Evolutionary conservation across 2,888 invertebrate genomes (phyloP), one percentile per base, ranked within the genome.

Genomic region (Rotaria macrura): DNA sequence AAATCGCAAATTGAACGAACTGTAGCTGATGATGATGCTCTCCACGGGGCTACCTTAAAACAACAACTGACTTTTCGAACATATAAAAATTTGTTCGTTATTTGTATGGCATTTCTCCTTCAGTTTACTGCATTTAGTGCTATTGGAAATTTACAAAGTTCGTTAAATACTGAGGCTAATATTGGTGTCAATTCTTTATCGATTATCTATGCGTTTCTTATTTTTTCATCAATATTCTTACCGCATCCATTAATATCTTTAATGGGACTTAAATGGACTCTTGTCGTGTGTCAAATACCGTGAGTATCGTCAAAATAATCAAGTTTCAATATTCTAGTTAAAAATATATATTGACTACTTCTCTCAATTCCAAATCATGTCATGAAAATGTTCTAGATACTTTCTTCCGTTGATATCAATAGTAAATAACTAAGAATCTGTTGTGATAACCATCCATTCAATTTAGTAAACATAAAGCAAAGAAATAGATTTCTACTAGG

Each of bases 51-150:
- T 34, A 25, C 65, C 10, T 25, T 34, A 2, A 65, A 65, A 34
- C 34, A 3, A 65, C 34, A 34, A 65, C 14, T 34, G 3, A 34
- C 17, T 2, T 65, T 65, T 65, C 43, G 9, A n/a, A 79, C 43
- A 25, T 74, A 57, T 38, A 86, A 86, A 85, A 86, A 86, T 85
- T 43, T 84, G 10, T 49, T 86, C 25, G 38, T 74, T 3, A 43
- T 86, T 55, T 84, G 84, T 57, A 40, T 79, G 17, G 84, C 79
- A 57, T 86, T 84, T 84, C 79, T 86, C 9, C 84, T 86, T 55
- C 57, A 84, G 49, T 86, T 86, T 54, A 86, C 86, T 25, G 84
- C 86, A 79, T 79, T 79, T 43, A 6, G n/a, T 10, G 79, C 12
- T 43, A 79, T 79, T 0, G n/a, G 40, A 6, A 40, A 79, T 43